A percentile compares a stretch with the other conserved stretches of the same genome.
These are phyloP conservation scores for Erythrolamprus reginae DNA, from an alignment of 2,113 vertebrate species.

Conservation along the genomic window DNA sequence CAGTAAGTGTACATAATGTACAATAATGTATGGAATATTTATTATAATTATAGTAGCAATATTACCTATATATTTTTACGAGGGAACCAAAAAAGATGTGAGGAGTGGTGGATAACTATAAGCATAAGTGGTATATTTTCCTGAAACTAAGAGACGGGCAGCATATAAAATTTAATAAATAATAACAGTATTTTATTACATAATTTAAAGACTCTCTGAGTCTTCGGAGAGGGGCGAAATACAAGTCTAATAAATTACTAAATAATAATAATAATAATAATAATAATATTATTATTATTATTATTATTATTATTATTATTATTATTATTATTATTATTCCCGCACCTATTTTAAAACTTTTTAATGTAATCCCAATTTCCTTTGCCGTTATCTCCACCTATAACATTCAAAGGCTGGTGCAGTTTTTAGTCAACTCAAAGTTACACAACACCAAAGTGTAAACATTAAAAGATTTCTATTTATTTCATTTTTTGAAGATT, in stretches of 20 bases:
- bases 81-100: neutral
- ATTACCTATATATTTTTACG: neutral
- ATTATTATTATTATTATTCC: too few species aligned
- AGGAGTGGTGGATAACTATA: neutral
- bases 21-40: neutral
- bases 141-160: neutral
- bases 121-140: neutral
- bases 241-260: too few species aligned
- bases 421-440: neutral
- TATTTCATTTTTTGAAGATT: neutral
- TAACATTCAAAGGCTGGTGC: neutral
- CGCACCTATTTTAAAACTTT: neutral
- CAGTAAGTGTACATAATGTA: neutral
- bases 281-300: too few species aligned
- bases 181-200: neutral
- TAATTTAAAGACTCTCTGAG: too few species aligned
- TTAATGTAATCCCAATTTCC: neutral
- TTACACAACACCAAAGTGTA: neutral
- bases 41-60: neutral
- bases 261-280: too few species aligned
- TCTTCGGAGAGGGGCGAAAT: too few species aligned
- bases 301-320: too few species aligned
- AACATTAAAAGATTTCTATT: neutral
- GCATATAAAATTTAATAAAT: neutral
- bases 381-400: neutral